A percentile compares a stretch with the other conserved stretches of the same genome.
Conservation (phyloP, 2,113 vertebrate genomes). For the Regulus satrapa region DNA sequence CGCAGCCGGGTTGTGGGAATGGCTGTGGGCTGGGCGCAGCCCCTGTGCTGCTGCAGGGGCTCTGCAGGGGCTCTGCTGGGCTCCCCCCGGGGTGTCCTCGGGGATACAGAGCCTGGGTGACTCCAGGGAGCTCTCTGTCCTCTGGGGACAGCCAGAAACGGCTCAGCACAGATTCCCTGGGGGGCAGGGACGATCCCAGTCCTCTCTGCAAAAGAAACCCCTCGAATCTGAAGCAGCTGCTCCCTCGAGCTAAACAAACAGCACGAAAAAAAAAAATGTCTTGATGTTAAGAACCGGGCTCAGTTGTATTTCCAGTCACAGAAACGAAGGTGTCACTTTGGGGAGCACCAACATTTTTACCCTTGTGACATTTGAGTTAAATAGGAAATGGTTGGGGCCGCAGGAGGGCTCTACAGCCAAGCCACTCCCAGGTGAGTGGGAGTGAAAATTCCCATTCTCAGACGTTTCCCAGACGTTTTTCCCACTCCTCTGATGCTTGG, state of each 20-base stretch:
- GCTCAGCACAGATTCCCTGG: neutral
- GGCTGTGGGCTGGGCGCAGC: no score
- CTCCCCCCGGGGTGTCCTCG: no score
- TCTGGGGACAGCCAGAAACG: neutral
- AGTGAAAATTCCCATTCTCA: no score
- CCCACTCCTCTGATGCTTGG: neutral
- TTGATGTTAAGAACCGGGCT: rapidly evolving
- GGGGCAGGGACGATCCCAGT: neutral
- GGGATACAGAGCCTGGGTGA: neutral
- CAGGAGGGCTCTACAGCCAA: rapidly evolving
- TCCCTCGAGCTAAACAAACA: neutral
- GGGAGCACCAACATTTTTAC: neutral
- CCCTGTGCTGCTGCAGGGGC: no score
- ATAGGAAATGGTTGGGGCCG: no score
- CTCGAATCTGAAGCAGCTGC: neutral
- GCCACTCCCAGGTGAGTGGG: neutral
- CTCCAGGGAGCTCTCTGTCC: no score
- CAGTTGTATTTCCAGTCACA: rapidly evolving
- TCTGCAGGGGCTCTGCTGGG: no score
- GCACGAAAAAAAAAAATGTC: neutral
- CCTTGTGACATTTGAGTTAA: rapidly evolving
- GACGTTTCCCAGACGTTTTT: neutral
- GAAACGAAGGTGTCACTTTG: neutral
- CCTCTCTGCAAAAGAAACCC: neutral
- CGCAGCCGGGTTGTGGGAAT: no score